Evolutionary conservation across 2,888 invertebrate species (phyloP).

Genomic region (Syrista parreyssii): DNA sequence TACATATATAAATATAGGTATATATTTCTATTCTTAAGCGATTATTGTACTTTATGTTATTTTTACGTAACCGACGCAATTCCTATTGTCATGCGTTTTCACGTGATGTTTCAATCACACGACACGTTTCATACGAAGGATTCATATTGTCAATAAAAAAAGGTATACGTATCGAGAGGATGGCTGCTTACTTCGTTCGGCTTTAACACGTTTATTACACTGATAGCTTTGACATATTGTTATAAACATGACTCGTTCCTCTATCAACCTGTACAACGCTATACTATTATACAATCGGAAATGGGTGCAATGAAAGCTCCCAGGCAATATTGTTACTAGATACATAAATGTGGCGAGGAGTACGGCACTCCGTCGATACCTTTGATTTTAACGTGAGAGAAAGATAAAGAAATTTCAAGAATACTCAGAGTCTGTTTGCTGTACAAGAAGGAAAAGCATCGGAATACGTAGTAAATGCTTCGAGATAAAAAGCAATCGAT

Average conservation of each 20-base stretch:
- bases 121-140: not conserved
- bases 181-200: not conserved
- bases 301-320: not conserved
- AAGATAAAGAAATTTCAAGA: not conserved
- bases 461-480: not conserved
- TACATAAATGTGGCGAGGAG: not conserved
- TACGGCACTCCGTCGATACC: not conserved
- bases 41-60: not conserved
- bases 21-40: not conserved
- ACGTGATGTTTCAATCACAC: too few relatives aligned
- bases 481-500: not conserved
- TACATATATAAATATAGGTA: not conserved
- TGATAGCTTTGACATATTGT: slow-evolving; percentile 18
- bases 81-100: not conserved
- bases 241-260: slow-evolving; percentile 35
- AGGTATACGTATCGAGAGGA: not conserved
- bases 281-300: not conserved
- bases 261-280: slow-evolving; percentile 20
- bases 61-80: not conserved
- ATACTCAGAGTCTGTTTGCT: not conserved
- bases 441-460: not conserved
- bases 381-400: not conserved
- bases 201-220: slow-evolving; percentile 16
- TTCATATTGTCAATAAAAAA: not conserved
- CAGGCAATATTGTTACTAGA: not conserved